Percentiles rank a stretch among this genome's conserved stretches.
Conservation (phyloP, 2,797 vertebrate genomes). For the Apogon talboti region DNA sequence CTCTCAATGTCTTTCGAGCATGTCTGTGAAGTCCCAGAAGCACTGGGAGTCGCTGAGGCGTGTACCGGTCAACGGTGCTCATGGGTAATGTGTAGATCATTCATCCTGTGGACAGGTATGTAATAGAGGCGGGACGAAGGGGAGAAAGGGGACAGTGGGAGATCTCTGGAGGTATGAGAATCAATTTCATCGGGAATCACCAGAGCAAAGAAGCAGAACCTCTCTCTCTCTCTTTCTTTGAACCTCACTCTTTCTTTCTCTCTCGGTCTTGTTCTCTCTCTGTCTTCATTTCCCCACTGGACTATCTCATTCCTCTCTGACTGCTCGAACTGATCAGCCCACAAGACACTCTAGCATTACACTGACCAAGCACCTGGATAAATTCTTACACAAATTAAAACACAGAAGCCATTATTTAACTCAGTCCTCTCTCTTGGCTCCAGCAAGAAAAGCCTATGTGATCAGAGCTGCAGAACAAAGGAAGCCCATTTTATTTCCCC, state of each 20-base stretch:
- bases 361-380: conserved; percentile 56
- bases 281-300: conserved; percentile 52
- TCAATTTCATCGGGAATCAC: conserved; percentile 78
- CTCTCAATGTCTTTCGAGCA: conserved; percentile 28
- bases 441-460: conserved; percentile 55
- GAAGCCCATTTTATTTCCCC: conserved; percentile 40
- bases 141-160: conserved; percentile 63
- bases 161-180: conserved; percentile 76
- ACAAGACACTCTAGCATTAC: conserved; percentile 47
- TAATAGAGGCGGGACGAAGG: conserved; percentile 68
- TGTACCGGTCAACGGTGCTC: conserved; percentile 70
- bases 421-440: conserved; percentile 52
- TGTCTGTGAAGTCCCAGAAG: conserved; percentile 50
- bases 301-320: conserved; percentile 37
- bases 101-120: conserved; percentile 77
- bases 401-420: conserved; percentile 71
- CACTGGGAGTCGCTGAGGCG: conserved; percentile 59
- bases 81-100: conserved; percentile 74
- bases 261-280: conserved; percentile 27
- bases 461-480: conserved; percentile 68
- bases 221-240: conserved; percentile 32
- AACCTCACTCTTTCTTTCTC: conserved; percentile 26
- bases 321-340: conserved; percentile 58
- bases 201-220: conserved; percentile 66
- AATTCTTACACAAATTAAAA: conserved; percentile 77